phyloP scores from a whole-genome alignment of 2,888 invertebrate genomes.

The Phaedon cochleariae region DNA sequence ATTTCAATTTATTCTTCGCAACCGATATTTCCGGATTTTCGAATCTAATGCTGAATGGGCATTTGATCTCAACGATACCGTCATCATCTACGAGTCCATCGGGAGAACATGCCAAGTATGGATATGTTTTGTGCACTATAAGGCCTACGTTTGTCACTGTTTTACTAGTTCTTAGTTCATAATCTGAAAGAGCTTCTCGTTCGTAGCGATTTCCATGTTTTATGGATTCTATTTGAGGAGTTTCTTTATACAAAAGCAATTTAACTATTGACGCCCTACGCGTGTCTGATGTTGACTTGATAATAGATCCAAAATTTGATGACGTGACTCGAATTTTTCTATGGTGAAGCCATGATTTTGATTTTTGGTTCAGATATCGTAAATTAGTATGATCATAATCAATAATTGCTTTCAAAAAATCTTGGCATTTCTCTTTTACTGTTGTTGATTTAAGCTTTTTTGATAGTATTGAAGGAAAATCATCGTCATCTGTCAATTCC shows the following conservation, averaged over 20 bases:
- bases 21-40: neutral
- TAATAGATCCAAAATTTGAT: slow-evolving; percentile 1
- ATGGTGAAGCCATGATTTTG: slow-evolving; percentile 2
- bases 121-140: neutral
- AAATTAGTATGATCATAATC: neutral
- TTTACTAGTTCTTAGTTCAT: neutral
- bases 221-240: neutral
- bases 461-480: neutral
- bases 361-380: slow-evolving; percentile 1
- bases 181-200: neutral
- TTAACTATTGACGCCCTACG: neutral
- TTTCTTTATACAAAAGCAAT: neutral
- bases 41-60: neutral
- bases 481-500: neutral
- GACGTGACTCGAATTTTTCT: neutral
- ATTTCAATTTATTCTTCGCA: neutral
- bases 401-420: neutral
- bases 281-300: slow-evolving; percentile 6
- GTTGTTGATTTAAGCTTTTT: neutral
- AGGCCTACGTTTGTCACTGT: neutral
- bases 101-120: slow-evolving; percentile 11
- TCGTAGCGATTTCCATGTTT: slow-evolving; percentile 7
- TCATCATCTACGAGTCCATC: slow-evolving; percentile 7
- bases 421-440: slow-evolving; percentile 3
- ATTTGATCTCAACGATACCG: slow-evolving; percentile 1